Conservation (phyloP, 2,888 invertebrate species). For the Nomada fucata region DNA sequence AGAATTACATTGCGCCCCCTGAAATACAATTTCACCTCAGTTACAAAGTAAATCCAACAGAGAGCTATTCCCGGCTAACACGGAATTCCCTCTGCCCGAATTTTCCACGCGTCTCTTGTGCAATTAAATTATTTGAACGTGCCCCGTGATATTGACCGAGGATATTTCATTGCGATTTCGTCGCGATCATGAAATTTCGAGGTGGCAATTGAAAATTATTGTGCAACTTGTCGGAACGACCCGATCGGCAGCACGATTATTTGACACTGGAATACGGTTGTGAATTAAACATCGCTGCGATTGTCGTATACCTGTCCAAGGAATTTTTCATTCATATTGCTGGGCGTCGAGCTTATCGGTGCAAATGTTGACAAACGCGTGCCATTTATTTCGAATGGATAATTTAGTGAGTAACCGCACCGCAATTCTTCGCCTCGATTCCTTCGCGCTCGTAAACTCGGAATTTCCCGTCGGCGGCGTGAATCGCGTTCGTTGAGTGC, state of each 20-base stretch:
- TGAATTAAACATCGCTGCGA: conserved; percentile 15
- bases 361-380: neutral
- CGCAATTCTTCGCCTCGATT: neutral
- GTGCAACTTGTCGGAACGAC: neutral
- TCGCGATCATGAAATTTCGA: neutral
- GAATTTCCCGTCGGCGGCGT: neutral
- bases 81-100: neutral
- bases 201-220: conserved; percentile 1
- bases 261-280: neutral
- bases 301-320: neutral
- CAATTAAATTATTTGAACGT: conserved; percentile 18
- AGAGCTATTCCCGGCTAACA: neutral
- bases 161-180: neutral
- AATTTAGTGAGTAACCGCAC: neutral
- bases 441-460: neutral
- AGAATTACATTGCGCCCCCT: neutral
- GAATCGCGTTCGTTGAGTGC: neutral
- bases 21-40: neutral
- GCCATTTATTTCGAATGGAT: neutral
- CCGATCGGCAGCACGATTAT: neutral
- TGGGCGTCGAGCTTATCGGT: neutral
- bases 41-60: neutral
- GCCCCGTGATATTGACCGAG: neutral
- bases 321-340: conserved; percentile 1
- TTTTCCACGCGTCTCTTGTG: conserved; percentile 5